Percentiles rank a stretch among this genome's conserved stretches.
Conservation (phyloP, 2,888 invertebrate species). For the Lasioglossum leucozonium region DNA sequence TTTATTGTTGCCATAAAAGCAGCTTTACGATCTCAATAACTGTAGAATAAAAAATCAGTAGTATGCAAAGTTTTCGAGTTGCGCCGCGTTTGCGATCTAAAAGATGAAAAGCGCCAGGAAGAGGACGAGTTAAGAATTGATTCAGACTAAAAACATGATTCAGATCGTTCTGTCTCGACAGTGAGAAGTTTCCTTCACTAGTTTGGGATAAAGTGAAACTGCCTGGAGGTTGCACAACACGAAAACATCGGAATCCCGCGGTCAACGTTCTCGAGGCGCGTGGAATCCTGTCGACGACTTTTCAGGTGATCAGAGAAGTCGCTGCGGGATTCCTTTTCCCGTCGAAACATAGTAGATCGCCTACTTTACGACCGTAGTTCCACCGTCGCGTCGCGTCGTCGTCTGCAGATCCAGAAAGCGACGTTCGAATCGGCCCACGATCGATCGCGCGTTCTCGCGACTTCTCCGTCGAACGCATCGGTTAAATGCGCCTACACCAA, state of each 20-base stretch:
- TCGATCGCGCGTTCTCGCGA: not conserved
- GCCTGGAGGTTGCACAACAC: not conserved
- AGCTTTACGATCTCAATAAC: too few species aligned
- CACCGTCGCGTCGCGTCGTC: not conserved
- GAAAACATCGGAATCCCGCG: constrained; percentile 18
- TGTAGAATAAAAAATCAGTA: too few species aligned
- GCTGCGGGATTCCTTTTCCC: constrained; percentile 31
- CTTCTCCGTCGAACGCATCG: not conserved
- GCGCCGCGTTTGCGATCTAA: not conserved
- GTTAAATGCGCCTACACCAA: not conserved
- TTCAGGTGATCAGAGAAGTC: constrained; percentile 16
- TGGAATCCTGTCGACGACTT: constrained; percentile 19
- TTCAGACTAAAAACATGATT: not conserved
- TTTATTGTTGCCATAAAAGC: too few species aligned
- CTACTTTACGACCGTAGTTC: not conserved
- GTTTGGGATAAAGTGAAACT: constrained; percentile 4
- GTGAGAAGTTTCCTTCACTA: not conserved
- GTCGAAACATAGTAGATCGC: not conserved
- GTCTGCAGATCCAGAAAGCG: not conserved
- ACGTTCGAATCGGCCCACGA: not conserved
- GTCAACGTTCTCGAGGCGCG: constrained; percentile 12
- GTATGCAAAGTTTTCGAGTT: too few species aligned
- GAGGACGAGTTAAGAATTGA: not conserved
- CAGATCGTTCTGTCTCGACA: not conserved
- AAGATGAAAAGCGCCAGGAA: not conserved